Evolutionary conservation across 1,140 invertebrate genomes (phyloP).

Genomic region (Camponotus floridanus): DNA sequence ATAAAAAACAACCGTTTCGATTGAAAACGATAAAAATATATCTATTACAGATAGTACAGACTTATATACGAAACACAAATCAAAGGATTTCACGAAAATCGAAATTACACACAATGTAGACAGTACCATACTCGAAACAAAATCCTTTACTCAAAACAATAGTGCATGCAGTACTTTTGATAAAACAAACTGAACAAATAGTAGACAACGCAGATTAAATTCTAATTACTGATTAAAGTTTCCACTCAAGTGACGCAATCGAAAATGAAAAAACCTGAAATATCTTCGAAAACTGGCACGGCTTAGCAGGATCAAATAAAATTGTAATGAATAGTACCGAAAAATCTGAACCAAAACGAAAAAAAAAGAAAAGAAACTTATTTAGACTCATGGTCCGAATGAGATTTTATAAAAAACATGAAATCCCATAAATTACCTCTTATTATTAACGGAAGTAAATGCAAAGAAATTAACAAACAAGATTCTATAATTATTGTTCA

Average conservation of each 20-base stretch:
- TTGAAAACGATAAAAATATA: no score
- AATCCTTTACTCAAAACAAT: no score
- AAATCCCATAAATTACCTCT: neutral
- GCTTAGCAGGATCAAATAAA: neutral
- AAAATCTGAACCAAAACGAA: neutral
- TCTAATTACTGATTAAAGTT: neutral
- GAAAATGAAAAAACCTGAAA: constrained; percentile 3
- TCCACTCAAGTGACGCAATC: neutral
- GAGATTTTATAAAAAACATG: neutral
- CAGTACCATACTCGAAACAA: no score
- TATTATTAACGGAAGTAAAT: constrained; percentile 1
- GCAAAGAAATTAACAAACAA: neutral
- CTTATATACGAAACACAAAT: no score
- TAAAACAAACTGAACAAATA: no score
- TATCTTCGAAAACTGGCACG: constrained; percentile 1
- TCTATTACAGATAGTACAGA: no score
- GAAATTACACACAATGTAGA: no score
- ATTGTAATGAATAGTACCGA: neutral
- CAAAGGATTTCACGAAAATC: no score
- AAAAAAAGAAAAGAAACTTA: neutral
- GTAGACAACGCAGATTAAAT: no score
- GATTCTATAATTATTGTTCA: neutral
- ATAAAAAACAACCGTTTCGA: neutral
- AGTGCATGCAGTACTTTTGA: no score
- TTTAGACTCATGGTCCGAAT: constrained; percentile 12